Conservation (phyloP, 2,797 vertebrate genomes). For the Prionace glauca region DNA sequence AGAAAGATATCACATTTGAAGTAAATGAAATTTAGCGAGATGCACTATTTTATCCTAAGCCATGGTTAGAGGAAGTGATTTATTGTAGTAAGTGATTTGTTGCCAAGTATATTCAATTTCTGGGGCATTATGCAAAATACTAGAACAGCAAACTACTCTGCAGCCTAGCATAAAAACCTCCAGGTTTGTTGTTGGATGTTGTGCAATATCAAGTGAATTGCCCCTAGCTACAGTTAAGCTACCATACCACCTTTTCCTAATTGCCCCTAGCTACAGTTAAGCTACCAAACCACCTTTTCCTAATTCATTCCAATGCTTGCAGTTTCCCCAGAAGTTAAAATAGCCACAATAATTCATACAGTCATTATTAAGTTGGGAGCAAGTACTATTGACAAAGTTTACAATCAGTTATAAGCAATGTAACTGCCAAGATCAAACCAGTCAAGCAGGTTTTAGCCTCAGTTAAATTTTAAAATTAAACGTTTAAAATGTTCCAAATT, state of each 20-base stretch:
- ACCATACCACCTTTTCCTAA: neutral
- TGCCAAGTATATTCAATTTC: neutral
- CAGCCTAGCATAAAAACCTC: neutral
- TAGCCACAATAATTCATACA: neutral
- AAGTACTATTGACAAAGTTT: neutral
- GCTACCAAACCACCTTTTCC: neutral
- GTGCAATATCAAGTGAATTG: neutral
- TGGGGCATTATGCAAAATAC: neutral
- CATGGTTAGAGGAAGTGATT: neutral
- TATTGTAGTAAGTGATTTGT: neutral
- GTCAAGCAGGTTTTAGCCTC: neutral
- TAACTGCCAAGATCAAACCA: neutral
- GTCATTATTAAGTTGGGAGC: neutral
- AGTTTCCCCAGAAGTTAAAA: neutral
- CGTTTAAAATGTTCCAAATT: neutral
- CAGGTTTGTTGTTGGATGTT: neutral
- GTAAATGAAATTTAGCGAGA: neutral
- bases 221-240: neutral
- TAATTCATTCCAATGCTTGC: neutral
- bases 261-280: neutral
- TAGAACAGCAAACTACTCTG: too few species aligned
- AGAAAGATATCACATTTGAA: neutral
- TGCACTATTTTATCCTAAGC: neutral
- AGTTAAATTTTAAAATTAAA: neutral
- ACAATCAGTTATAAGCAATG: neutral